Conservation (phyloP, 1,140 invertebrate genomes). For the Papilio xuthus region DNA sequence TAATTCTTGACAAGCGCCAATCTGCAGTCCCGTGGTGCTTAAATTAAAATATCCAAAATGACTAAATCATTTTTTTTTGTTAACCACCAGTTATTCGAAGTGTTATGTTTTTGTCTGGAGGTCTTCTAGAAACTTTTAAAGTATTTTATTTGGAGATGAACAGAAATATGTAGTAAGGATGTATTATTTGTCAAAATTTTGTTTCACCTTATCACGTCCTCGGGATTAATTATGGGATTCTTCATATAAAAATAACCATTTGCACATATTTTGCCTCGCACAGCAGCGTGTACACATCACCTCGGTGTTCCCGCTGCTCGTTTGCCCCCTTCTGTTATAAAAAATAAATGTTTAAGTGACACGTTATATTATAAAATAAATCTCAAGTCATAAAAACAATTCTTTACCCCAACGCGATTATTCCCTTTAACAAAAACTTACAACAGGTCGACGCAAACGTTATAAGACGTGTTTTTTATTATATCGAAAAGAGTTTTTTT, state of each 20-base stretch:
- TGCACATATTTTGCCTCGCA: too few species aligned
- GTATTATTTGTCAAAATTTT: too few species aligned
- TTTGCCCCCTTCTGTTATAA: too few species aligned
- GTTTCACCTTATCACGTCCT: too few species aligned
- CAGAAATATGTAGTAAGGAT: not conserved
- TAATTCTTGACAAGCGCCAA: constrained; percentile 21
- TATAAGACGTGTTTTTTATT: constrained; percentile 36
- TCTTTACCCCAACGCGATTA: not conserved
- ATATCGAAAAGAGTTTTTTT: constrained; percentile 32
- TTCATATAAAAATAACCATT: too few species aligned
- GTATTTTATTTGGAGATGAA: not conserved
- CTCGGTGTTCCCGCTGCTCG: too few species aligned
- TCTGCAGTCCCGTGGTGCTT: constrained; percentile 23
- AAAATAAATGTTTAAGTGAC: not conserved
- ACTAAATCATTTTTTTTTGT: not conserved
- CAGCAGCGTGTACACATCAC: too few species aligned
- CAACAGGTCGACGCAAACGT: not conserved
- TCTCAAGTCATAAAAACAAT: not conserved
- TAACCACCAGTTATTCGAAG: not conserved
- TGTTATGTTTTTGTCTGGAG: not conserved
- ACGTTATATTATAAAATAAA: not conserved
- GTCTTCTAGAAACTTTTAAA: not conserved
- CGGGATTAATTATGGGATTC: too few species aligned
- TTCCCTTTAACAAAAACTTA: constrained; percentile 36
- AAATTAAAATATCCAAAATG: constrained; percentile 13